Evolutionary conservation across 1,140 invertebrate genomes (phyloP), one percentile per base, ranked within the genome.

Genomic region (Saxidomus purpurata): DNA sequence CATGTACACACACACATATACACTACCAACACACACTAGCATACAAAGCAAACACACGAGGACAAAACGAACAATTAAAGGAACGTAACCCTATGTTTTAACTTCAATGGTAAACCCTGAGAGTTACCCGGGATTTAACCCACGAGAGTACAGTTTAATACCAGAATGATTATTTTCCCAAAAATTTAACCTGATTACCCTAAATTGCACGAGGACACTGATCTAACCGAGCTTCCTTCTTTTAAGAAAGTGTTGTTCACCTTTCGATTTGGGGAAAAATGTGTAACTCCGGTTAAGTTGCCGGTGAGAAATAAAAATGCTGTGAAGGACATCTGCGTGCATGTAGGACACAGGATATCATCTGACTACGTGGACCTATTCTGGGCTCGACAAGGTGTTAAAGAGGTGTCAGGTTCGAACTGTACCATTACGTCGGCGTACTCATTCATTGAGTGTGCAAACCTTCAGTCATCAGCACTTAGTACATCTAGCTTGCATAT

Each of bases 371-470:
- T 36, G 31, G 31, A 71, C 67, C 22, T 71, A 40, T 31, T 71
- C 9, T 71, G 67, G 67, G 6, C n/a, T 71, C 67, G 11, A 8
- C 25, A 71, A 71, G 67, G 67, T 71, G 31, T 71, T 71, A 40
- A 28, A 17, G 28, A 36, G n/a, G 36, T 71, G 67, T 28, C 31
- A 8, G 67, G 36, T 31, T 31, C 67, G 8, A 71, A 36, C n/a
- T 28, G 31, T 31, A 28, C 9, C 8, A 28, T 71, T 9, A 31
- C 25, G 15, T 71, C 25, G 15, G 67, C 36, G 25, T 31, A 31
- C 25, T 71, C 67, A 28, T 76, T 76, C 15, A 11, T 47, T 19
- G 43, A 76, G 22, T 76, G 43, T 76, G 71, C 38, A 40, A 76
- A 76, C 22, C 13, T 76, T 6, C 71, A 76, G 43, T n/a, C n/a